phyloP scores from a whole-genome alignment of 2,113 vertebrate species.

The Pithys albifrons region DNA sequence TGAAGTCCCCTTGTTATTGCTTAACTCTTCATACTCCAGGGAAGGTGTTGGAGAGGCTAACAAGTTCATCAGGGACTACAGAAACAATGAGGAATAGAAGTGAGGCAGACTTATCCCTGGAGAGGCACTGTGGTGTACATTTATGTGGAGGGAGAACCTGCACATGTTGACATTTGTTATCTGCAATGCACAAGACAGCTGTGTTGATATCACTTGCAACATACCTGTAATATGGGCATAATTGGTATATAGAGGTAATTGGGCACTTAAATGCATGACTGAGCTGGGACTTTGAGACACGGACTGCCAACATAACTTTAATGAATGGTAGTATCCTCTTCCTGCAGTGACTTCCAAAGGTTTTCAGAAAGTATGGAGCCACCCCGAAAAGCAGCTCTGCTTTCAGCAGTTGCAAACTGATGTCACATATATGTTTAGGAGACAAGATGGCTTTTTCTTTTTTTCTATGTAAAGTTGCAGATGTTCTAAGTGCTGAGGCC shows the following conservation, averaged over 20 bases:
- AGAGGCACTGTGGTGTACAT: background rate
- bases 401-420: background rate
- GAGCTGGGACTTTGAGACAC: conserved; percentile 48
- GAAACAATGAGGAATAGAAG: background rate
- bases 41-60: background rate
- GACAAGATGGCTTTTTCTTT: background rate
- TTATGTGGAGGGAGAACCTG: background rate
- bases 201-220: background rate
- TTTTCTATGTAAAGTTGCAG: background rate
- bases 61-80: background rate
- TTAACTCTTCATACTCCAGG: background rate
- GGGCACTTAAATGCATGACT: background rate
- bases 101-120: background rate
- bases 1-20: background rate
- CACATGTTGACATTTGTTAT: background rate
- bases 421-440: background rate
- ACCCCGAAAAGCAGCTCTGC: background rate
- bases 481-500: background rate
- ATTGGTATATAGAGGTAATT: conserved; percentile 19
- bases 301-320: background rate
- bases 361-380: background rate
- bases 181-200: background rate
- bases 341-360: background rate
- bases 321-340: background rate
- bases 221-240: background rate